phyloP scores from a whole-genome alignment of 1,140 invertebrate species.

The Augochlora pura region DNA sequence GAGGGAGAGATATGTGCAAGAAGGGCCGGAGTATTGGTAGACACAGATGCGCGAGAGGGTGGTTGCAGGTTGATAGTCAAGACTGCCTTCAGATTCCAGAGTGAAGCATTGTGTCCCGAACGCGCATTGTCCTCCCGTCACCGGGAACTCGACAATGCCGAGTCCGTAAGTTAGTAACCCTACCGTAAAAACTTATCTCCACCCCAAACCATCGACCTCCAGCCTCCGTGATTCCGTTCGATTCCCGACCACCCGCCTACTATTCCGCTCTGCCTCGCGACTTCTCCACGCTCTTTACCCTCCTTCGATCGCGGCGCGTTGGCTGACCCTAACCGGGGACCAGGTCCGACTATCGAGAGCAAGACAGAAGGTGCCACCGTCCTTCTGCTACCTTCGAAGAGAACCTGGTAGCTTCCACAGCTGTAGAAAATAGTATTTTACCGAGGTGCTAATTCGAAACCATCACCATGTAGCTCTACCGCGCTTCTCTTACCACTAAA shows the following conservation, averaged over 20 bases:
- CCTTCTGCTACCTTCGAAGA: too few species aligned
- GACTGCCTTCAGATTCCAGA: constrained; percentile 70
- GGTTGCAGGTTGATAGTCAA: constrained; percentile 68
- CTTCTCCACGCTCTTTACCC: neutral
- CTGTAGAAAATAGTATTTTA: too few species aligned
- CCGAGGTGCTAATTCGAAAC: too few species aligned
- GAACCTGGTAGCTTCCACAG: too few species aligned
- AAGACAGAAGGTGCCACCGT: too few species aligned
- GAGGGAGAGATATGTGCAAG: constrained; percentile 48
- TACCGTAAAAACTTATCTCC: constrained; percentile 75
- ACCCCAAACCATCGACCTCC: constrained; percentile 61
- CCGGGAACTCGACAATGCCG: constrained; percentile 73
- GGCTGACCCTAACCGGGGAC: too few species aligned
- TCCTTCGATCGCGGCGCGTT: neutral
- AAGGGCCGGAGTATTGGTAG: constrained; percentile 52
- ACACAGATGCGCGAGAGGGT: constrained; percentile 39
- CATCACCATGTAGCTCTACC: too few species aligned
- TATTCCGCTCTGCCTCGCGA: constrained; percentile 16
- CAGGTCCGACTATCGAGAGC: too few species aligned
- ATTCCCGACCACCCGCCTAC: constrained; percentile 54
- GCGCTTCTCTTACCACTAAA: too few species aligned
- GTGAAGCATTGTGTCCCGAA: constrained; percentile 74
- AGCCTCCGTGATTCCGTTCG: constrained; percentile 66
- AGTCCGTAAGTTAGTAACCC: constrained; percentile 75
- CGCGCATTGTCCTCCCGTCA: constrained; percentile 74